A percentile compares a stretch with the other conserved stretches of the same genome.
Evolutionary conservation across 2,888 invertebrate species (phyloP).

Genomic region (Polia nebulosa): DNA sequence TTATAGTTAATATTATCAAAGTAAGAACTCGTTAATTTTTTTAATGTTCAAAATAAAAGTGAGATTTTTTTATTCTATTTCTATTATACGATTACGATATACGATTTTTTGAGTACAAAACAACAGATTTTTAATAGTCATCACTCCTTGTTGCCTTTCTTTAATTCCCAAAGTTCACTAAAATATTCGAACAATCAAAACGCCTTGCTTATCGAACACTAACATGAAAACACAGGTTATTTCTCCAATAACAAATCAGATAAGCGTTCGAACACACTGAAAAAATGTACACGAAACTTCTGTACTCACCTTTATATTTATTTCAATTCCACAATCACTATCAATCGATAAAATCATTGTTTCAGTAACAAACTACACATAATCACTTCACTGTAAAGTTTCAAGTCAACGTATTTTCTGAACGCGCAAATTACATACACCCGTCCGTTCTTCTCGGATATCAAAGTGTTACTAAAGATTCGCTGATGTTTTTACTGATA

Average conservation of each 20-base stretch:
- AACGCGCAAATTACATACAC: constrained; percentile 14
- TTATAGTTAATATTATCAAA: too few species aligned
- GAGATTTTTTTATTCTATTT: neutral
- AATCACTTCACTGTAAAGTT: constrained; percentile 46
- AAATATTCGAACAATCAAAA: constrained; percentile 34
- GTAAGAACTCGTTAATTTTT: neutral
- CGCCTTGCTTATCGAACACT: constrained; percentile 44
- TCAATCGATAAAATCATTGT: constrained; percentile 20
- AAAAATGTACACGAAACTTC: neutral
- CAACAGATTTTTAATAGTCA: neutral
- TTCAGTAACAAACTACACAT: neutral
- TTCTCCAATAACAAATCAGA: constrained; percentile 52
- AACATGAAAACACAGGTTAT: constrained; percentile 45
- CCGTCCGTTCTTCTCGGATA: constrained; percentile 29
- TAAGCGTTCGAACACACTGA: constrained; percentile 26
- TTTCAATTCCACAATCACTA: constrained; percentile 8
- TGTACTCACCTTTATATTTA: constrained; percentile 30
- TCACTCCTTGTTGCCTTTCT: accelerated
- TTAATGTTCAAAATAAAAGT: neutral
- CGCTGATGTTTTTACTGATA: constrained; percentile 52
- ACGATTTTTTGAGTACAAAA: too few species aligned
- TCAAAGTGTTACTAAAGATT: constrained; percentile 45
- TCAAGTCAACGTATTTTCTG: constrained; percentile 12
- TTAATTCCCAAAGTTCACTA: constrained; percentile 4
- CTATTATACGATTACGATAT: neutral